Base-by-base conservation (phyloP, 2,113 vertebrate genomes). In the Protobothrops mucrosquamatus region DNA sequence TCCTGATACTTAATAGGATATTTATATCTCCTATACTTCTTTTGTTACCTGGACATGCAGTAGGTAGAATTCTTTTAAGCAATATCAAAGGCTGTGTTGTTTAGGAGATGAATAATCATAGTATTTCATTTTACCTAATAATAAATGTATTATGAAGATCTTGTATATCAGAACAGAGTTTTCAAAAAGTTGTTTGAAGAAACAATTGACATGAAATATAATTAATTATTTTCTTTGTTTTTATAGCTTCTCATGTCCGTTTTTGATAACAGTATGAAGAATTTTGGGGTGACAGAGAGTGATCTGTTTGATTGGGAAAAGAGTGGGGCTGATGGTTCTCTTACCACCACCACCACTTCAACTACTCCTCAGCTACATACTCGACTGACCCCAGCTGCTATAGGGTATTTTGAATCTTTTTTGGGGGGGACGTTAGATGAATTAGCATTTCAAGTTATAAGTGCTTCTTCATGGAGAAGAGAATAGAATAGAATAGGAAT, bases 241-340 rank as follows among this genome's bases (percentile, higher is more conserved):
- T 81, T 92, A 97, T 97, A 99, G 99, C 98, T 99, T 96, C 98
- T 99, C 95, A 98, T 98, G 98, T 99, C 99, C 0, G 98, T 99
- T 93, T 99, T 99, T 97, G 99, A 99, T 97, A 99, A 98, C 92
- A 99, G 99, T 97, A 99, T 99, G 98, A 99, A 99, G 97, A 98
- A 97, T 0, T 99, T 98, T 97, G 99, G 99, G 18, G 98, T 99
- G 26, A 97, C 98, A 97, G 99, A 99, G 96, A 99, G 98, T 26
- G 99, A 99, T 93, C 98, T 98, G 14, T 99, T 99, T 87, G 99
- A 99, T 96, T 99, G 99, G 99, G 99, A 99, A 97, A 98, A 99
- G 95, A 98, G 98, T 85, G 98, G 98, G 93, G 97, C 98, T 15
- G 99, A 99, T 3, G 98, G 99, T 91, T 98, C 98, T 55, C 95